Base-by-base conservation (phyloP, 2,797 vertebrate genomes). In the Crax fasciolata region DNA sequence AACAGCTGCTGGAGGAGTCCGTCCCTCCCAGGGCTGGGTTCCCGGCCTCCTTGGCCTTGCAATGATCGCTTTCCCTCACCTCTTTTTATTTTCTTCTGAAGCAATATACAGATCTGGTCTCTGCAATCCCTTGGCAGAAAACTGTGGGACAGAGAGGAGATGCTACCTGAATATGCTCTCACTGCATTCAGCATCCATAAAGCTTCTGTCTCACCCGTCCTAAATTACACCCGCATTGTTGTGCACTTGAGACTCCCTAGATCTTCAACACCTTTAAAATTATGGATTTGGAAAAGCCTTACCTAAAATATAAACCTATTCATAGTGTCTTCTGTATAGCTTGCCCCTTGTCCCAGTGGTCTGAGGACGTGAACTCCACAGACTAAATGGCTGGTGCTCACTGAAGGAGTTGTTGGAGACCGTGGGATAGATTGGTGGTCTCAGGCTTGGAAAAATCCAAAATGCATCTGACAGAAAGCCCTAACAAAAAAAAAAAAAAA, bases 301-400 rank as follows among this genome's bases (percentile, higher is more conserved):
- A 9, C 44, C 35, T 43, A 66, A 83, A 83, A 28, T 55, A 43
- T 24, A 88, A 81, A 4, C 25, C 28, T 66, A 12, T 35, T 82
- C 6, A 49, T 30, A 6, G 25, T 55, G 48, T 19, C 41, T 27
- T 46, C 49, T 66, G 16, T 35, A 30, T 25, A 85, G 25, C 13
- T 46, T 0, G 0, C 19, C 49, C 14, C 55, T 87, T 12, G 54
- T 91, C 49, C 72, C 46, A 39, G 39, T 27, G 8, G 15, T 24
- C 11, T 25, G 38, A 54, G 44, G 35, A 43, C 12, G 13, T 0
- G 1, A 54, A 54, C 3, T 62, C 23, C 24, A n/a, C 48, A 82
- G 51, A 79, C 8, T 39, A 66, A 85, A 77, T 7, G 28, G 17
- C 44, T 61, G n/a, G 7, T 39, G 15, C 10, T 84, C 10, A 5